These are phyloP conservation scores for Muraenolepis orangiensis DNA, from an alignment of 2,797 vertebrate genomes.

Conservation along the genomic window DNA sequence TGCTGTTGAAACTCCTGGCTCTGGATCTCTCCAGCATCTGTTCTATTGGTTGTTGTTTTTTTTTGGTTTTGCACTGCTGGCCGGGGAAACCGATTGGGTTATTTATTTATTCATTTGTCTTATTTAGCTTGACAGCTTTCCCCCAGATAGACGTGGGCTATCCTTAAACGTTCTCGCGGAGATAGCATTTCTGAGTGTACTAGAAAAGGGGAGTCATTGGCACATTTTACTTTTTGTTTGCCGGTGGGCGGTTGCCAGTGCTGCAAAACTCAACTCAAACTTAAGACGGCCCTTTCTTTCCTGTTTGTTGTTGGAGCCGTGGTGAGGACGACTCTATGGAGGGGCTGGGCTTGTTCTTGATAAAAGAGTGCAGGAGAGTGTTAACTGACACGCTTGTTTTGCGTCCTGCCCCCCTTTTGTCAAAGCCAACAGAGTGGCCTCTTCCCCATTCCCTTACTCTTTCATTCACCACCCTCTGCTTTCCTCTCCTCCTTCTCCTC, in stretches of 20 bases:
- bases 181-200: background rate
- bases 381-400: slow-evolving; percentile 30
- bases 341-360: slow-evolving; percentile 11
- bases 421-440: slow-evolving; percentile 32
- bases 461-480: slow-evolving; percentile 13
- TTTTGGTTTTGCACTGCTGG: background rate
- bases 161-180: background rate
- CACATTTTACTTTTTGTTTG: background rate
- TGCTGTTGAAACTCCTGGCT: background rate
- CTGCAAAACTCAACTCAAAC: background rate
- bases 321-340: background rate
- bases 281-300: background rate
- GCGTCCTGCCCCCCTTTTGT: slow-evolving; percentile 35
- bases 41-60: background rate
- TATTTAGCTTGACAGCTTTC: background rate
- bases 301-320: slow-evolving; percentile 3
- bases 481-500: slow-evolving; percentile 15
- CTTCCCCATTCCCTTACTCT: slow-evolving; percentile 14
- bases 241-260: background rate
- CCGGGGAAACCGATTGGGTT: background rate
- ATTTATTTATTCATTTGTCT: background rate
- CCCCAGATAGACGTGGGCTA: background rate
- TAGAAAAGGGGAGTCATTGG: background rate
- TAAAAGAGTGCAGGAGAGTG: slow-evolving; percentile 18
- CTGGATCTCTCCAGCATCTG: background rate